Percentiles rank a stretch among this genome's conserved stretches.
phyloP scores from a whole-genome alignment of 2,113 vertebrate species.

The Brachypteracias leptosomus region DNA sequence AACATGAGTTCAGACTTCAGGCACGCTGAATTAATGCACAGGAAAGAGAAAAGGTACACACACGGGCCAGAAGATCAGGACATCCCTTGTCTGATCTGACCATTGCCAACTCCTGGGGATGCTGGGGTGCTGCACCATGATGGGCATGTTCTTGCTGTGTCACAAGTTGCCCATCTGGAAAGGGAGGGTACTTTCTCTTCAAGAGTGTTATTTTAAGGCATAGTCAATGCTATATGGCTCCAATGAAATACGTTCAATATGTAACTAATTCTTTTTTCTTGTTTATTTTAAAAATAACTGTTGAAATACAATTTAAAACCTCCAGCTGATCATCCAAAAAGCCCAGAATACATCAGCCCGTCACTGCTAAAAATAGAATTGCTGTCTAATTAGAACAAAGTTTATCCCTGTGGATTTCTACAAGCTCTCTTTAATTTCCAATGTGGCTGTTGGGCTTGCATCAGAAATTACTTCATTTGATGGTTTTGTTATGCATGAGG shows the following conservation, averaged over 20 bases:
- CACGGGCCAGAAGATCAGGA: background rate
- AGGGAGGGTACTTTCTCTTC: background rate
- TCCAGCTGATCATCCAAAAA: background rate
- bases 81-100: accelerated
- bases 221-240: background rate
- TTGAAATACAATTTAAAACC: background rate
- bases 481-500: background rate
- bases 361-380: background rate
- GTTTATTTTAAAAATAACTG: background rate
- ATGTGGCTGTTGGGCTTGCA: background rate
- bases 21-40: background rate
- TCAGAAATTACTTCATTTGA: background rate
- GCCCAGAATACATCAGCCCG: background rate
- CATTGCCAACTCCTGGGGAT: background rate
- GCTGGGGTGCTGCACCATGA: accelerated
- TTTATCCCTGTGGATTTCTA: constrained; percentile 7
- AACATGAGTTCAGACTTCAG: background rate
- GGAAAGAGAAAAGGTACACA: background rate
- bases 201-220: background rate
- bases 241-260: accelerated
- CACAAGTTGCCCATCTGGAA: background rate
- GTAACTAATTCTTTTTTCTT: background rate
- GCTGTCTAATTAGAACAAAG: background rate
- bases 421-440: constrained; percentile 1
- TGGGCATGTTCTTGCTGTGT: accelerated